Evolutionary conservation across 92 coral and sea anemone species (phyloP).

Genomic region (Phenganax marumi): DNA sequence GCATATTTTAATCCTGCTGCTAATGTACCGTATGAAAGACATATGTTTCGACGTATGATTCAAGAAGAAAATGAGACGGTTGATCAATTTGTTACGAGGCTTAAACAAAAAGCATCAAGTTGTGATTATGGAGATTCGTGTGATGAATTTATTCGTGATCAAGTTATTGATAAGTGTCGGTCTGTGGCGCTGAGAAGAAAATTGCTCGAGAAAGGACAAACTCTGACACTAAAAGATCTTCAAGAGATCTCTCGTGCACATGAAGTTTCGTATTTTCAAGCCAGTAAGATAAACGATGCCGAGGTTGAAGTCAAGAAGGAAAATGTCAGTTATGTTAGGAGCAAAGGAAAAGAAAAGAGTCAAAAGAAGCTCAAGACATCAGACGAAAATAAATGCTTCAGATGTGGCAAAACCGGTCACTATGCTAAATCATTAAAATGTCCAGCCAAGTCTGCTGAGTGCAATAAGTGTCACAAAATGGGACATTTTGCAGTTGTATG

Average conservation of each 20-base stretch:
- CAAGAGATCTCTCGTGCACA: constrained; percentile 26
- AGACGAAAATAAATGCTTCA: constrained; percentile 38
- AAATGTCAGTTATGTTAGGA: neutral
- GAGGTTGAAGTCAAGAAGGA: neutral
- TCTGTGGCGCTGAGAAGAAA: constrained; percentile 47
- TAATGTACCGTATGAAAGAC: neutral
- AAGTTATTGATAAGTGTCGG: constrained; percentile 40
- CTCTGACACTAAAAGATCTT: constrained; percentile 10
- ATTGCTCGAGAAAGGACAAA: constrained; percentile 52
- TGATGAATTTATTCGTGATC: constrained; percentile 39
- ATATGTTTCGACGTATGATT: constrained; percentile 41
- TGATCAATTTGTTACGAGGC: constrained; percentile 37
- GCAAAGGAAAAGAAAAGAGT: neutral
- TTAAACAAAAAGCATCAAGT: constrained; percentile 26
- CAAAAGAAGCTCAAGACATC: neutral
- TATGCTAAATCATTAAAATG: constrained; percentile 32
- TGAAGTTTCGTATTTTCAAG: neutral
- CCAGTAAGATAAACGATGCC: neutral
- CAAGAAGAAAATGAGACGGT: constrained; percentile 40
- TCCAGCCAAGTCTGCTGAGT: constrained; percentile 35
- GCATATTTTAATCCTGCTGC: no score
- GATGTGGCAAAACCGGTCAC: constrained; percentile 35
- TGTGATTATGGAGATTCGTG: constrained; percentile 43
- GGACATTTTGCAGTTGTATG: constrained; percentile 46
- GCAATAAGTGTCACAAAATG: constrained; percentile 32